Conservation (phyloP, 1,140 invertebrate genomes). For the Saccostrea glomerata region DNA sequence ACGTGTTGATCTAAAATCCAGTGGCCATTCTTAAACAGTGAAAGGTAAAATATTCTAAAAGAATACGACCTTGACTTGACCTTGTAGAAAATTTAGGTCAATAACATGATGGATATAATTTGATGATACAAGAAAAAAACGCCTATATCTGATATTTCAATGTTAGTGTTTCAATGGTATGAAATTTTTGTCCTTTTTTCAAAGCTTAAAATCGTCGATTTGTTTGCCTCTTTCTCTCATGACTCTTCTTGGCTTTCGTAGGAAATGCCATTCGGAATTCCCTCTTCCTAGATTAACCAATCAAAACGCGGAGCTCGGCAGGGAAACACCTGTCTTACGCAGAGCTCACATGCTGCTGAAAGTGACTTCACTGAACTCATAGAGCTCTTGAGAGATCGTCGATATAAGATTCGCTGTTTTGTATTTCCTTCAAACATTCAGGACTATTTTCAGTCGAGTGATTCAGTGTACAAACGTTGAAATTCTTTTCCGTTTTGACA, state of each 20-base stretch:
- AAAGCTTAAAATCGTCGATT: no score
- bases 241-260: constrained; percentile 4
- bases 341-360: constrained; percentile 1
- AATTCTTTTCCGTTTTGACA: background rate
- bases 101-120: background rate
- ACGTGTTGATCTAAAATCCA: no score
- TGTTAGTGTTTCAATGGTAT: no score
- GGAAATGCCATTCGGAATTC: constrained; percentile 4
- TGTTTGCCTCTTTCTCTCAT: background rate
- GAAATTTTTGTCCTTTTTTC: no score
- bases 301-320: background rate
- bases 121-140: no score
- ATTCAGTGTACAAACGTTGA: constrained; percentile 3
- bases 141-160: no score
- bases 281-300: background rate
- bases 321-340: constrained; percentile 29
- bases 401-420: background rate
- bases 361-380: constrained; percentile 2
- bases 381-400: constrained; percentile 5
- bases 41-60: no score
- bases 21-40: no score
- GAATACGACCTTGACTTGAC: no score
- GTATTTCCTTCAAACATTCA: background rate
- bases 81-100: no score
- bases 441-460: background rate